Evolutionary conservation across 2,113 vertebrate genomes (phyloP).

Genomic region (Trichechus manatus): DNA sequence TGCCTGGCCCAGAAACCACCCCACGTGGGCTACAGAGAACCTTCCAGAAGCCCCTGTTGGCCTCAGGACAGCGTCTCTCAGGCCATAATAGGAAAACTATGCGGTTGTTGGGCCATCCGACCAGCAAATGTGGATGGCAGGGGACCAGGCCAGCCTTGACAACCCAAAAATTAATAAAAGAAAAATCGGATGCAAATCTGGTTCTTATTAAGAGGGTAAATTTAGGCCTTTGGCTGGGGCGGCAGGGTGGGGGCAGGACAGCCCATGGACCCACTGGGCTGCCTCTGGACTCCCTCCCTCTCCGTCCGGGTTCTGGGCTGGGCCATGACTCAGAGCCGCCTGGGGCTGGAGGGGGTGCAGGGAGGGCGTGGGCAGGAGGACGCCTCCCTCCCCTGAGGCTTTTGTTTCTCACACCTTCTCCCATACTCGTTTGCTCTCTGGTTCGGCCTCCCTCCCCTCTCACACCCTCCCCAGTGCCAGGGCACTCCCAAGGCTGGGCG

Average conservation of each 20-base stretch:
- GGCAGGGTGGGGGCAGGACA: neutral
- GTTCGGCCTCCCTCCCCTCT: neutral
- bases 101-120: conserved; percentile 29
- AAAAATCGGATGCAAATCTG: conserved; percentile 70
- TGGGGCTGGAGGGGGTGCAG: neutral
- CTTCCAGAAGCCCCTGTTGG: conserved; percentile 58
- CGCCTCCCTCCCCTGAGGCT: rapidly evolving
- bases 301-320: neutral
- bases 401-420: neutral
- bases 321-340: conserved; percentile 65
- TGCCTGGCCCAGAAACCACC: conserved; percentile 33
- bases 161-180: conserved; percentile 76
- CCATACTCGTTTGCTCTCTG: too few relatives aligned
- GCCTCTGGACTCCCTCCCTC: conserved; percentile 18
- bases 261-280: neutral
- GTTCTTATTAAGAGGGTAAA: conserved; percentile 78
- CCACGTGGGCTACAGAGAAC: neutral
- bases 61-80: conserved; percentile 37
- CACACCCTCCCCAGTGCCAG: neutral
- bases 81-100: conserved; percentile 73
- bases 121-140: conserved; percentile 23
- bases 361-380: neutral
- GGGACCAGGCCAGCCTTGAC: neutral
- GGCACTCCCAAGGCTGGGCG: neutral
- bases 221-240: conserved; percentile 68